Percentiles rank a stretch among this genome's conserved stretches.
Evolutionary conservation across 2,113 vertebrate species (phyloP).

Genomic region (Chionodraco myersi): DNA sequence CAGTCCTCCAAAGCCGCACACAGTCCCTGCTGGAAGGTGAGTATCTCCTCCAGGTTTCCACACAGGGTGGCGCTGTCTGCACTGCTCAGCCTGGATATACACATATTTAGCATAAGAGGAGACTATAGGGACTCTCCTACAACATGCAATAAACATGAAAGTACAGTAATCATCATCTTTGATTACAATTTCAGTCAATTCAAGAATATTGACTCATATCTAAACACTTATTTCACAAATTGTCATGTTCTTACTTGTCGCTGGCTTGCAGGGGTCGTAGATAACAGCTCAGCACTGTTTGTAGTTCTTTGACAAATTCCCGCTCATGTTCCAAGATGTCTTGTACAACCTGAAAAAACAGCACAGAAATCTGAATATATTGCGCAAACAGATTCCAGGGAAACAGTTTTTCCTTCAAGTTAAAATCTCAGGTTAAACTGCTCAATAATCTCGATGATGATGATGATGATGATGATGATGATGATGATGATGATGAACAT

Average conservation of each 20-base stretch:
- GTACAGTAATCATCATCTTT: neutral
- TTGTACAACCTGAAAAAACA: constrained; percentile 90
- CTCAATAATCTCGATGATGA: neutral
- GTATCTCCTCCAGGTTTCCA: constrained; percentile 96
- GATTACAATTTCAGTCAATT: too few relatives aligned
- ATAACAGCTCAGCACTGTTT: constrained; percentile 91
- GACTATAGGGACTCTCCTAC: neutral
- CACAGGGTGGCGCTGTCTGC: constrained; percentile 87
- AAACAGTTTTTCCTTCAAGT: neutral
- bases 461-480: too few relatives aligned
- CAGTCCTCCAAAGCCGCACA: constrained; percentile 94
- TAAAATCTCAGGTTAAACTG: neutral
- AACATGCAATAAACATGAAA: neutral
- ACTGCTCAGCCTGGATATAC: constrained; percentile 84
- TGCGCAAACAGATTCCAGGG: neutral
- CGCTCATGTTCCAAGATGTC: constrained; percentile 97
- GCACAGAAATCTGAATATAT: neutral
- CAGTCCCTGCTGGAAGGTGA: constrained; percentile 93
- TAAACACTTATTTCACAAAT: neutral
- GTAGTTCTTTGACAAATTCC: constrained; percentile 96
- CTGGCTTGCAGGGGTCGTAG: constrained; percentile 92
- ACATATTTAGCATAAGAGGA: neutral
- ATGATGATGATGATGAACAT: too few relatives aligned
- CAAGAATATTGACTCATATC: neutral
- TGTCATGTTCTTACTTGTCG: constrained; percentile 91